Evolutionary conservation across 2,113 vertebrate genomes (phyloP).

Genomic region (Upupa epops): DNA sequence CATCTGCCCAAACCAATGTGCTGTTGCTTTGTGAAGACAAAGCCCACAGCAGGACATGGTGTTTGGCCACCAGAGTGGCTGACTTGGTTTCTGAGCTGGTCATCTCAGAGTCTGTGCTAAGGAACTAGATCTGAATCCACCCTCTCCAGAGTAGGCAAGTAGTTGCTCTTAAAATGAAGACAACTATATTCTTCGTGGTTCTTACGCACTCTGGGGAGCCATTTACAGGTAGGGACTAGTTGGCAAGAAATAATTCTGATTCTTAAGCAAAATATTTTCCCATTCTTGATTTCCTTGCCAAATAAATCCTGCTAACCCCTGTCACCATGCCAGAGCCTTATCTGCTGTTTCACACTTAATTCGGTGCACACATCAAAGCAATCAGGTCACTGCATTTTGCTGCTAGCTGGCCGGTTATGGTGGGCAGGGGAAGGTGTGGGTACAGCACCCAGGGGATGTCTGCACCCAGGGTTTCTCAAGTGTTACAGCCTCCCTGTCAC

Average conservation of each 20-base stretch:
- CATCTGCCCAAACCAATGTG: background rate
- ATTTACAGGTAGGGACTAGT: background rate
- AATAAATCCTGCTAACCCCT: background rate
- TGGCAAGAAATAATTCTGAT: background rate
- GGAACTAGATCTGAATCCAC: background rate
- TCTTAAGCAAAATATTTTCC: background rate
- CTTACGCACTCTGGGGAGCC: background rate
- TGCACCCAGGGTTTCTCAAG: background rate
- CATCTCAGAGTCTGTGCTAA: background rate
- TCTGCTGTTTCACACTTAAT: background rate
- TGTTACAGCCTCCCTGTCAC: background rate
- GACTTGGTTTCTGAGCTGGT: background rate
- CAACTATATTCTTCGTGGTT: background rate
- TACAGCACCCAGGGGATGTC: background rate
- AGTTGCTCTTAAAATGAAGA: background rate
- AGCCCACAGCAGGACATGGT: background rate
- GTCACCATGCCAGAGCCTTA: background rate
- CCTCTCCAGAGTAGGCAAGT: background rate
- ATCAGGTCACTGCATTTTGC: background rate
- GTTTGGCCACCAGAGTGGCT: background rate
- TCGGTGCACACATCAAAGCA: background rate
- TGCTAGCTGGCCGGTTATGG: background rate
- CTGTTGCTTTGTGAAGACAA: background rate
- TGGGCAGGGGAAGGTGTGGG: background rate
- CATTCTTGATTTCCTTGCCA: background rate